Evolutionary conservation across 2,113 vertebrate genomes (phyloP).

Genomic region (Sialia sialis): DNA sequence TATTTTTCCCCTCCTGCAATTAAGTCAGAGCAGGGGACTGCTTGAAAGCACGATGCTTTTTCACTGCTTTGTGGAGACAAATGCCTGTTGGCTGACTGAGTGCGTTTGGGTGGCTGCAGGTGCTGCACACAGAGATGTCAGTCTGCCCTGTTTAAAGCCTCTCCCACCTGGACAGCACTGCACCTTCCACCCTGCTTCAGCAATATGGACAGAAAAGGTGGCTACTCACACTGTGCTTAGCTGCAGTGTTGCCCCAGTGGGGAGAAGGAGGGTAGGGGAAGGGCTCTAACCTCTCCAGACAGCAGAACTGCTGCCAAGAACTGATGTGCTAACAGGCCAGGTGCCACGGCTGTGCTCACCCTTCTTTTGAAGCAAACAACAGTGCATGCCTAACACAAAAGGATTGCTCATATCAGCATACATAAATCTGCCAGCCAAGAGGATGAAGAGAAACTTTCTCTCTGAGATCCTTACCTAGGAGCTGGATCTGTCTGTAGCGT

Average conservation of each 20-base stretch:
- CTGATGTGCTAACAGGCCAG: background rate
- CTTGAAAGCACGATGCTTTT: background rate
- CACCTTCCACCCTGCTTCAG: background rate
- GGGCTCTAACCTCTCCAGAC: background rate
- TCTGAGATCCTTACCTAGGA: background rate
- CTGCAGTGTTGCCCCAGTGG: background rate
- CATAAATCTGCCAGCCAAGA: background rate
- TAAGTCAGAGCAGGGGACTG: background rate
- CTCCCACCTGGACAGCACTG: background rate
- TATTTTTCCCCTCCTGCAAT: background rate
- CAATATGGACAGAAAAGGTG: background rate
- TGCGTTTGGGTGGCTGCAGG: background rate
- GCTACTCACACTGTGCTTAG: background rate
- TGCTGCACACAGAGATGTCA: background rate
- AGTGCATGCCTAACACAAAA: accelerated
- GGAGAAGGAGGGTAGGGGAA: background rate
- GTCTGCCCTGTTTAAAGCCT: background rate
- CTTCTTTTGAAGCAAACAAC: background rate
- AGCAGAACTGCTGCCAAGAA: background rate
- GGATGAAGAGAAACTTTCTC: background rate
- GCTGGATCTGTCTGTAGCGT: background rate
- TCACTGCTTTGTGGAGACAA: background rate
- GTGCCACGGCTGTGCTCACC: background rate
- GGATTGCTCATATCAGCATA: background rate
- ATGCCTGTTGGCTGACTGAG: background rate